These are phyloP conservation scores for Porites australiensis DNA, from an alignment of 64 coral and sea anemone species.

Conservation along the genomic window DNA sequence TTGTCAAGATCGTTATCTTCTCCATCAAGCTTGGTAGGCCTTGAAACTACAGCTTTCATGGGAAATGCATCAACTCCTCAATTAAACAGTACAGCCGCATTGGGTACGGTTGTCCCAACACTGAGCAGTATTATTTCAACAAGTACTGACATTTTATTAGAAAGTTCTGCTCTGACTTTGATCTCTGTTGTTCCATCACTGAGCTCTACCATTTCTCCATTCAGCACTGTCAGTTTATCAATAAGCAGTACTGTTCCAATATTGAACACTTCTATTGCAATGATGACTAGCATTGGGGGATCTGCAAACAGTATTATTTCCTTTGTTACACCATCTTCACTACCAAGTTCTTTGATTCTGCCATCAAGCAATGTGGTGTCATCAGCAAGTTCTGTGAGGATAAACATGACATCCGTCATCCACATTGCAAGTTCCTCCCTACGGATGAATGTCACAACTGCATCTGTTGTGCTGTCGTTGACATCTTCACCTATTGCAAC, in stretches of 20 bases:
- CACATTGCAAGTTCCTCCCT: not conserved
- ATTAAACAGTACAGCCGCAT: not conserved
- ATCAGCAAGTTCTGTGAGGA: not conserved
- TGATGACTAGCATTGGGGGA: not conserved
- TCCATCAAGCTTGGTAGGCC: not conserved
- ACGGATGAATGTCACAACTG: not conserved
- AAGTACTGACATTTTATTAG: not conserved
- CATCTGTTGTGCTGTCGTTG: not conserved
- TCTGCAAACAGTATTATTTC: not conserved
- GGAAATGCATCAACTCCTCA: not conserved
- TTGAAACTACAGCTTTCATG: not conserved
- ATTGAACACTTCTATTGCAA: not conserved
- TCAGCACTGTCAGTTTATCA: not conserved
- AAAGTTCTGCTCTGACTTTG: not conserved
- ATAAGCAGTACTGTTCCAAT: not conserved
- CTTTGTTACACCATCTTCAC: not conserved
- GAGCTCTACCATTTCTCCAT: not conserved
- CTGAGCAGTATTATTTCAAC: not conserved
- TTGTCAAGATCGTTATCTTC: not conserved
- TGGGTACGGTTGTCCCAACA: not conserved
- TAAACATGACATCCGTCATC: not conserved
- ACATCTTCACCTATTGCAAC: slow-evolving; percentile 42
- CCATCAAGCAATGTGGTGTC: not conserved
- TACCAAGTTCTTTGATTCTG: not conserved
- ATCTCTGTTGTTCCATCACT: not conserved